phyloP scores from a whole-genome alignment of 1,140 invertebrate species.

The Idris sp. region DNA sequence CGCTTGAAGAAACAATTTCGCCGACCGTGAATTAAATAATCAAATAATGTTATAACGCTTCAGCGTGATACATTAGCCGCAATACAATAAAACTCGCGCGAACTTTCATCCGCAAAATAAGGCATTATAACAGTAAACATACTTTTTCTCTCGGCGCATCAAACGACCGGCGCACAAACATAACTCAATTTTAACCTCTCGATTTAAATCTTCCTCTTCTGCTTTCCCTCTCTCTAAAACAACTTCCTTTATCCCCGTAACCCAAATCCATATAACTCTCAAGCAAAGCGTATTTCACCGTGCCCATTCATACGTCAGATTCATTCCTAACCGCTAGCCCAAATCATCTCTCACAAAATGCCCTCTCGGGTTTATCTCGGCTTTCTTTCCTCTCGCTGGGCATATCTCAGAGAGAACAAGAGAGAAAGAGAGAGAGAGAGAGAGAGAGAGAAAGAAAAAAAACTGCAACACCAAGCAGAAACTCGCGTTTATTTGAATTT shows the following conservation, averaged over 20 bases:
- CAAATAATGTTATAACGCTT: slow-evolving; percentile 5
- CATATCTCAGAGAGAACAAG: no score
- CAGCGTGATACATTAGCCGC: slow-evolving; percentile 3
- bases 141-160: slow-evolving; percentile 30
- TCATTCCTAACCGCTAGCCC: slow-evolving; percentile 48
- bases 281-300: slow-evolving; percentile 45
- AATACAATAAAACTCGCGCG: slow-evolving; percentile 25
- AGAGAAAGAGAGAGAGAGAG: no score
- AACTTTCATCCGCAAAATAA: slow-evolving; percentile 12
- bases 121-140: slow-evolving; percentile 46
- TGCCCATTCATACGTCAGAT: slow-evolving; percentile 57
- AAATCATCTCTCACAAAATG: slow-evolving; percentile 41
- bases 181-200: slow-evolving; percentile 54
- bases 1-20: slow-evolving; percentile 8
- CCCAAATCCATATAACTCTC: slow-evolving; percentile 50
- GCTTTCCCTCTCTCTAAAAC: slow-evolving; percentile 44
- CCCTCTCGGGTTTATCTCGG: slow-evolving; percentile 8
- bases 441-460: no score
- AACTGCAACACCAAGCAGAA: slow-evolving; percentile 32
- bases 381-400: background rate
- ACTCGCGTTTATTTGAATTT: slow-evolving; percentile 50
- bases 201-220: slow-evolving; percentile 44
- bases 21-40: slow-evolving; percentile 14
- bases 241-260: slow-evolving; percentile 55
- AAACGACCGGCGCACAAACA: slow-evolving; percentile 33